Percentiles rank a stretch among this genome's conserved stretches.
Evolutionary conservation across 2,113 vertebrate genomes (phyloP).

Genomic region (Leptobrachium leishanense): DNA sequence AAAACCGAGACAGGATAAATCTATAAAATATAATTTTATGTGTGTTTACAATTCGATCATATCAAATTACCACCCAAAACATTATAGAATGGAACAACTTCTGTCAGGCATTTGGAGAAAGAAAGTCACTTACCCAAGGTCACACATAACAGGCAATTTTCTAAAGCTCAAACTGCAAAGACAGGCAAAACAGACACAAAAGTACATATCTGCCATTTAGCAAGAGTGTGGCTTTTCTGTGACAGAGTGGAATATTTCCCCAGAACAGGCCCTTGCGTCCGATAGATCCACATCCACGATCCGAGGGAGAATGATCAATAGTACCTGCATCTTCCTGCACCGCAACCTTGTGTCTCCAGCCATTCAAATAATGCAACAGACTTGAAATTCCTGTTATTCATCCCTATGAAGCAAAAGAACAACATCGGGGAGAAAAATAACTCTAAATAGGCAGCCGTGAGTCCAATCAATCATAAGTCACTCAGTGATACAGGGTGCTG

Average conservation of each 20-base stretch:
- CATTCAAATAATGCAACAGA: conserved; percentile 77
- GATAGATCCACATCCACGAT: conserved; percentile 45
- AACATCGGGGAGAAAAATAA: conserved; percentile 47
- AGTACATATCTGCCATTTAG: conserved; percentile 13
- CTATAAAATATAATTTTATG: neutral
- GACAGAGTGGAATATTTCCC: conserved; percentile 61
- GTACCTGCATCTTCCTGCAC: conserved; percentile 77
- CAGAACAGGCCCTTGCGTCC: conserved; percentile 34
- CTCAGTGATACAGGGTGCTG: conserved; percentile 86
- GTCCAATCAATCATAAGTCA: conserved; percentile 89
- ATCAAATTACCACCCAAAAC: neutral
- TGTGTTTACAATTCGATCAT: too few species aligned
- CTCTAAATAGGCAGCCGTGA: conserved; percentile 72
- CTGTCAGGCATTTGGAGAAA: neutral
- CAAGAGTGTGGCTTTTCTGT: conserved; percentile 53
- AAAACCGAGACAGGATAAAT: too few species aligned
- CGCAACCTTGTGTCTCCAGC: conserved; percentile 74
- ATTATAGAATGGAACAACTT: conserved; percentile 7
- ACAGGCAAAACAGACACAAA: conserved; percentile 5
- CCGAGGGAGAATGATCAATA: conserved; percentile 61
- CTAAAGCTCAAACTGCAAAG: conserved; percentile 7
- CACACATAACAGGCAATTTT: conserved; percentile 11
- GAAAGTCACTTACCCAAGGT: conserved; percentile 51
- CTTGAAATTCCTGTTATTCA: conserved; percentile 81
- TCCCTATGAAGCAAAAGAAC: conserved; percentile 64